Base-by-base conservation (phyloP, 2,113 vertebrate species). In the Mus pahari region DNA sequence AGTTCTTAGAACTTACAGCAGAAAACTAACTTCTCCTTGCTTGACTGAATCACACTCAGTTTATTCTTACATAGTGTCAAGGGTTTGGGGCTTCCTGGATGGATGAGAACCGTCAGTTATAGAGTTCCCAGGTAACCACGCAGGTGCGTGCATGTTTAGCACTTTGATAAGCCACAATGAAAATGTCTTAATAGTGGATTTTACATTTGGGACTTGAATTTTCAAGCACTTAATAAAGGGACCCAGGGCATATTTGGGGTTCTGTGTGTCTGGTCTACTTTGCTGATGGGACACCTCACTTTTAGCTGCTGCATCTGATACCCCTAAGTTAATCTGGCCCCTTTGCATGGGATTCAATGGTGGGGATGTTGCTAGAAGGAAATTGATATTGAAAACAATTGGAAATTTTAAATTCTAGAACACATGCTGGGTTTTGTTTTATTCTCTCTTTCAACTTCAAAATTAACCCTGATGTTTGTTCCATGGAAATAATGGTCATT, bases 321-420 rank as follows among this genome's bases (percentile, higher is more conserved):
- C 14, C 8, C 3, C 3, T 24, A 48, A 6, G 7, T 33, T 82
- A 17, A 11, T 14, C n/a, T 58, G 36, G 93, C 90, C 91, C 58
- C 92, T 97, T 84, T 73, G 96, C n/a, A 42, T 50, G 48, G 77
- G 39, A 39, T 75, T 50, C 48, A 90, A 55, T 48, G 14, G 2
- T 87, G 0, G 24, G 62, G 82, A 95, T 13, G 39, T 92, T 22
- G 36, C 79, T n/a, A 94, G 42, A 39, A 50, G 20, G 50, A 78
- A 86, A 79, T 94, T 93, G 1, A 22, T 88, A 50, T 75, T 71
- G 22, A 96, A 97, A 31, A 90, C 1, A 73, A 39, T 86, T 14
- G 20, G 92, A 36, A 86, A 86, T 90, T 95, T 93, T 82, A 53
- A 93, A 75, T 88, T 84, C 7, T 92, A 64, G 31, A 91, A 16